phyloP scores from a whole-genome alignment of 2,888 invertebrate species.

The Drepanosiphum platanoidis region DNA sequence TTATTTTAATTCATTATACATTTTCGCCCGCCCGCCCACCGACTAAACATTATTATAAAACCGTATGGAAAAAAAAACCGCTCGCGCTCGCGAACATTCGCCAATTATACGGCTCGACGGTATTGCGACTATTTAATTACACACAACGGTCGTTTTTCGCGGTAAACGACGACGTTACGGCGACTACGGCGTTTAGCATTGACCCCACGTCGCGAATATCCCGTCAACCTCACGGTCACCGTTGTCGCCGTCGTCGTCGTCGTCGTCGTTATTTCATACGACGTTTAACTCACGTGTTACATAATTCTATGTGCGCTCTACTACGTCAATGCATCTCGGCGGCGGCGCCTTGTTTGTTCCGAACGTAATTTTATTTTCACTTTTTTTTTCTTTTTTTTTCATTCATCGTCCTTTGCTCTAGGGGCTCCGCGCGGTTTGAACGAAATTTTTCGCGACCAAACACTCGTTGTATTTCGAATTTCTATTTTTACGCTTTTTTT shows the following conservation, averaged over 20 bases:
- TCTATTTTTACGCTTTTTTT: too few relatives aligned
- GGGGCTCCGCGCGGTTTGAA: background rate
- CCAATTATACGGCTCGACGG: background rate
- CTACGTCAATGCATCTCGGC: background rate
- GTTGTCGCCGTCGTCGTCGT: too few relatives aligned
- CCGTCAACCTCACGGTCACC: background rate
- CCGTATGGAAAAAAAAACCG: background rate
- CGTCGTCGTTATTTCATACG: background rate
- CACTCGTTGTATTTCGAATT: too few relatives aligned
- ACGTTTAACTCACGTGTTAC: background rate
- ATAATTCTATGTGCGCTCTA: background rate
- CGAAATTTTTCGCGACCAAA: too few relatives aligned
- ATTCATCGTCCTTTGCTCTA: background rate
- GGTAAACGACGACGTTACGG: background rate
- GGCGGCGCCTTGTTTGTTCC: background rate
- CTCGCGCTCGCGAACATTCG: constrained; percentile 2
- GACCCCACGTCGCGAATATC: background rate
- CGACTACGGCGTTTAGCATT: background rate
- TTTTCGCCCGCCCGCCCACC: too few relatives aligned
- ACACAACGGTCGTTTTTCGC: background rate
- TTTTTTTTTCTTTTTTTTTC: too few relatives aligned
- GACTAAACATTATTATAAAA: background rate
- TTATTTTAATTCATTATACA: too few relatives aligned
- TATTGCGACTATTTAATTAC: background rate
- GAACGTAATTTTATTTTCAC: too few relatives aligned